Evolutionary conservation across 1,140 invertebrate genomes (phyloP).

Genomic region (Thalassaphorura encarpata): DNA sequence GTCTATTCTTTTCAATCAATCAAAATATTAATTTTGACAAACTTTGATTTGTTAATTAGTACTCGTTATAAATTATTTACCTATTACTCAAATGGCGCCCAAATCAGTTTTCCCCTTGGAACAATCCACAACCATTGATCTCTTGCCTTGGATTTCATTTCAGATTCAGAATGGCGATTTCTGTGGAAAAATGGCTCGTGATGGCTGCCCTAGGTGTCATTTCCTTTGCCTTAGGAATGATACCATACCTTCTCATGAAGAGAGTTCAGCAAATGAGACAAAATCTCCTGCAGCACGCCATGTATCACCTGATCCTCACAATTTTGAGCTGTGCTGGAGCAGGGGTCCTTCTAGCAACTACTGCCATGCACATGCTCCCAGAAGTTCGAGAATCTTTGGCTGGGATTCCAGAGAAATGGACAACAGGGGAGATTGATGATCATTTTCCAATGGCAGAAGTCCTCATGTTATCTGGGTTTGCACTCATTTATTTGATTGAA

Average conservation of each 20-base stretch:
- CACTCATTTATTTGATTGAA: slow-evolving; percentile 73
- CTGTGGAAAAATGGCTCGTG: slow-evolving; percentile 23
- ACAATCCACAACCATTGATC: too few species aligned
- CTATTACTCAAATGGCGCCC: too few species aligned
- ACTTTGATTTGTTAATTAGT: too few species aligned
- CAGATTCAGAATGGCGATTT: slow-evolving; percentile 21
- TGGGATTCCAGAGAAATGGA: slow-evolving; percentile 9
- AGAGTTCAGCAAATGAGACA: slow-evolving; percentile 41
- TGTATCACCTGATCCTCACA: slow-evolving; percentile 33
- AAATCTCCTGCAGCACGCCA: neutral
- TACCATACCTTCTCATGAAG: slow-evolving; percentile 49
- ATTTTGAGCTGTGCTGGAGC: slow-evolving; percentile 76
- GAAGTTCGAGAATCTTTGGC: slow-evolving; percentile 61
- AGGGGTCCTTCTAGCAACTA: slow-evolving; percentile 80
- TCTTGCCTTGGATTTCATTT: too few species aligned
- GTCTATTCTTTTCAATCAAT: too few species aligned
- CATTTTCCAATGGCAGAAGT: slow-evolving; percentile 57
- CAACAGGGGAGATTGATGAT: slow-evolving; percentile 6
- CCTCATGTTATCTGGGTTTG: slow-evolving; percentile 62
- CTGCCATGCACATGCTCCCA: slow-evolving; percentile 78
- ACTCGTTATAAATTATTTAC: too few species aligned
- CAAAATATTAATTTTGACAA: too few species aligned
- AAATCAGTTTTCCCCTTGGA: too few species aligned
- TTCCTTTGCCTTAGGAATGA: slow-evolving; percentile 54
- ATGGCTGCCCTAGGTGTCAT: slow-evolving; percentile 45